These are phyloP conservation scores for Poeciliopsis turrubarensis DNA, from an alignment of 2,113 vertebrate genomes.

Conservation along the genomic window DNA sequence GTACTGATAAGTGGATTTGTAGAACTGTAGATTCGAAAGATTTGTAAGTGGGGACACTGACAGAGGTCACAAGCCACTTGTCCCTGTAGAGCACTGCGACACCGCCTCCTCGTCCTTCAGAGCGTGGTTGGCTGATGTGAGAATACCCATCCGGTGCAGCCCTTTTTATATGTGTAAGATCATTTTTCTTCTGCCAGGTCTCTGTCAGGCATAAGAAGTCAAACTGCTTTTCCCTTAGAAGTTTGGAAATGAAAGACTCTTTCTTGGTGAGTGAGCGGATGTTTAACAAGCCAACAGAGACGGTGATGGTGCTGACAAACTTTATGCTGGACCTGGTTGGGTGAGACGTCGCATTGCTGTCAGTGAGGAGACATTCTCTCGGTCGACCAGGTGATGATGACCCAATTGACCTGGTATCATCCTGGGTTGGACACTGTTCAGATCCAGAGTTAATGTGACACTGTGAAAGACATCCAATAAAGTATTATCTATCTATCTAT, in stretches of 20 bases:
- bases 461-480: not conserved
- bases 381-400: too few species aligned
- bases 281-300: not conserved
- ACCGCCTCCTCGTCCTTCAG: not conserved
- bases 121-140: not conserved
- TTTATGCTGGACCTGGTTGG: not conserved
- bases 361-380: too few species aligned
- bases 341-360: not conserved
- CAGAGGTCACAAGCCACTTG: not conserved
- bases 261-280: not conserved
- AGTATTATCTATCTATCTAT: too few species aligned
- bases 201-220: not conserved
- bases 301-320: not conserved
- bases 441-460: not conserved
- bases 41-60: not conserved
- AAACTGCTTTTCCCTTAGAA: not conserved
- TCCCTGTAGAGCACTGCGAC: not conserved
- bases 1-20: not conserved
- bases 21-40: not conserved
- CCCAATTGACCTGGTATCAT: too few species aligned
- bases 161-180: not conserved
- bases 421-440: too few species aligned
- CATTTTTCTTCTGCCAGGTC: not conserved
- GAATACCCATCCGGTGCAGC: not conserved
- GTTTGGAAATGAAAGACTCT: not conserved